Evolutionary conservation across 35 echinoderm and acorn worm species (phyloP).

Genomic region (Apostichopus parvimensis): DNA sequence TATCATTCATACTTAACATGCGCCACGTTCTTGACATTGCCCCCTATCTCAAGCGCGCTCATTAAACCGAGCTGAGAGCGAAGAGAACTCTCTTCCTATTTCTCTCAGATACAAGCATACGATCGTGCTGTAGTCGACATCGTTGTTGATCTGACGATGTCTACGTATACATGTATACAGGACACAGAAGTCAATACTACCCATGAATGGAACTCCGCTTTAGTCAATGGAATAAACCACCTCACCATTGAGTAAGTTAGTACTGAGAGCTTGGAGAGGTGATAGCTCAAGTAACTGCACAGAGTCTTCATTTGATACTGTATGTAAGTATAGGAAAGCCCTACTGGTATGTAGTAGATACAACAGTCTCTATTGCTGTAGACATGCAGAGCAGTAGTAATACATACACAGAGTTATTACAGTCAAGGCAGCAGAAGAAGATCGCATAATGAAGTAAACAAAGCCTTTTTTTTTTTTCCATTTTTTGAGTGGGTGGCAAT

Average conservation of each 20-base stretch:
- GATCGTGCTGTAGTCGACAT: too few species aligned
- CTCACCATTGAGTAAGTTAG: neutral
- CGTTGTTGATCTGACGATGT: neutral
- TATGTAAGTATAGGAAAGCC: neutral
- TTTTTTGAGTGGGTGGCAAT: constrained; percentile 20
- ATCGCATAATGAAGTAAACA: constrained; percentile 40
- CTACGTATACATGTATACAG: neutral
- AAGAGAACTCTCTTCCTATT: too few species aligned
- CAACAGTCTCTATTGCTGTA: neutral
- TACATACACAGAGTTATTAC: constrained; percentile 41
- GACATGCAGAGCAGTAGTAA: neutral
- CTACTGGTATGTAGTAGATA: neutral
- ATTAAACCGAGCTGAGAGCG: neutral
- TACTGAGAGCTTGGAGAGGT: neutral
- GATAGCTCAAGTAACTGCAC: neutral
- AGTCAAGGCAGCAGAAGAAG: neutral
- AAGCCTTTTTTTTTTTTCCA: neutral
- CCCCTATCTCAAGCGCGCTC: neutral
- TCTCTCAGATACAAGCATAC: too few species aligned
- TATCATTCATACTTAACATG: constrained; percentile 10
- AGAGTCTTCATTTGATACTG: neutral
- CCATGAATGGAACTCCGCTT: constrained; percentile 13
- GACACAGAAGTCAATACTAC: neutral
- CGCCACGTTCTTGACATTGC: constrained; percentile 7
- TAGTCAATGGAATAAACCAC: constrained; percentile 38